Percentiles rank a stretch among this genome's conserved stretches.
Evolutionary conservation across 2,113 vertebrate species (phyloP).

Genomic region (Oreocharis arfaki): DNA sequence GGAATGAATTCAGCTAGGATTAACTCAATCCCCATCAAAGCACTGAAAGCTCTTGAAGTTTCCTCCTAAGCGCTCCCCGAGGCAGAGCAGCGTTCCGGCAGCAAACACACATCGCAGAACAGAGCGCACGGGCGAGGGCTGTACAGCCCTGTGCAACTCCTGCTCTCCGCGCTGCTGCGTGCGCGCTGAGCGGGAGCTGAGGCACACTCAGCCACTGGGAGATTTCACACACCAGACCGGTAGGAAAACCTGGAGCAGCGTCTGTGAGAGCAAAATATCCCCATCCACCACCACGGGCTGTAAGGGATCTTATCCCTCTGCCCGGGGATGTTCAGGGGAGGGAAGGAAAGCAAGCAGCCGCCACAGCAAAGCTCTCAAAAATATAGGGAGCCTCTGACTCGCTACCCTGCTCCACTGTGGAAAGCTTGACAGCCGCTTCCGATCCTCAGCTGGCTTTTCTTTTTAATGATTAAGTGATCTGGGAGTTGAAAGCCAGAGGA

Average conservation of each 20-base stretch:
- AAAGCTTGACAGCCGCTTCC: not conserved
- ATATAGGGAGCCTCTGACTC: not conserved
- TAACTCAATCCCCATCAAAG: not conserved
- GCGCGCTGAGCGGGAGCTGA: rapidly evolving
- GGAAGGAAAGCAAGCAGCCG: not conserved
- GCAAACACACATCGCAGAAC: not conserved
- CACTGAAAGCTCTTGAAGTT: not conserved
- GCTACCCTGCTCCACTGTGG: not conserved
- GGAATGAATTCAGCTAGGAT: not conserved
- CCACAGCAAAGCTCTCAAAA: not conserved
- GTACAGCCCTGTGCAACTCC: not conserved
- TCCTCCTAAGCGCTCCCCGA: not conserved
- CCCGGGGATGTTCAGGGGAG: not conserved
- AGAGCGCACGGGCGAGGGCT: not conserved
- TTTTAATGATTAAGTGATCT: not conserved
- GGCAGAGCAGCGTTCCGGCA: not conserved
- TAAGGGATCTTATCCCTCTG: not conserved
- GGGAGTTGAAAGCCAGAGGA: not conserved
- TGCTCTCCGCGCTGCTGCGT: not conserved
- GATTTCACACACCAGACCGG: rapidly evolving
- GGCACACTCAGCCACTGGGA: not conserved
- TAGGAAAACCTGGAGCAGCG: not conserved
- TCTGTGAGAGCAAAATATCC: not conserved
- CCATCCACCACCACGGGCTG: not conserved
- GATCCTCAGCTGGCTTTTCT: not conserved